phyloP scores from a whole-genome alignment of 2,888 invertebrate species.

The Orchesellides sinensis region DNA sequence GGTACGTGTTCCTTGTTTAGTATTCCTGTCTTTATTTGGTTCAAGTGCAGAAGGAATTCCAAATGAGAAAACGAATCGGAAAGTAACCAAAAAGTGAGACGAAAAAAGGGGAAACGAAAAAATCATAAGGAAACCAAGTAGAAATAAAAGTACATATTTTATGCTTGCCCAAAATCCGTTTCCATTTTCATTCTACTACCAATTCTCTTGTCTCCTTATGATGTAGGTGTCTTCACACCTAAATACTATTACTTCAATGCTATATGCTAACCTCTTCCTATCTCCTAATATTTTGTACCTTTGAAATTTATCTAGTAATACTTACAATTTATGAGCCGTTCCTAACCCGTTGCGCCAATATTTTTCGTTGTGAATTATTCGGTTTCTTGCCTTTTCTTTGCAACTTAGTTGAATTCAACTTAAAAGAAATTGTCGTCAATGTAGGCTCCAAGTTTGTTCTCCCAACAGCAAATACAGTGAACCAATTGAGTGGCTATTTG shows the following conservation, averaged over 20 bases:
- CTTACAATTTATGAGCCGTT: slow-evolving; percentile 40
- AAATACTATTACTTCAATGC: not conserved
- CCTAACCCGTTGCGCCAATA: slow-evolving; percentile 24
- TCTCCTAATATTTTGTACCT: slow-evolving; percentile 5
- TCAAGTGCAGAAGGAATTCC: slow-evolving; percentile 45
- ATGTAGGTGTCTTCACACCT: not conserved
- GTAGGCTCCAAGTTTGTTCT: not conserved
- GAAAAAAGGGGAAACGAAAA: not conserved
- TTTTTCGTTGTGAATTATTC: too few species aligned
- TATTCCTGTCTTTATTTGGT: slow-evolving; percentile 46
- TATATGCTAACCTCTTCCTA: not conserved
- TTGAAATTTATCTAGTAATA: slow-evolving; percentile 30
- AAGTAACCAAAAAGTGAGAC: slow-evolving; percentile 31
- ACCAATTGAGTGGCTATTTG: not conserved
- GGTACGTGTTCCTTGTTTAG: slow-evolving; percentile 45
- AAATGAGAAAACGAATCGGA: slow-evolving; percentile 45
- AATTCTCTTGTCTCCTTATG: not conserved
- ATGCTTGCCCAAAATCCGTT: slow-evolving; percentile 19
- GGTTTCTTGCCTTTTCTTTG: too few species aligned
- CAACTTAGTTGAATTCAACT: not conserved
- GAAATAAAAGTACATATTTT: slow-evolving; percentile 46
- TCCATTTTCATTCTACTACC: slow-evolving; percentile 1
- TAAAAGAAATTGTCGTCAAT: not conserved
- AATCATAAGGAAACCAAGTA: not conserved
- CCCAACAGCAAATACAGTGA: slow-evolving; percentile 1